Percentiles rank a stretch among this genome's conserved stretches.
phyloP scores from a whole-genome alignment of 2,113 vertebrate species.

The Xiphophorus hellerii region DNA sequence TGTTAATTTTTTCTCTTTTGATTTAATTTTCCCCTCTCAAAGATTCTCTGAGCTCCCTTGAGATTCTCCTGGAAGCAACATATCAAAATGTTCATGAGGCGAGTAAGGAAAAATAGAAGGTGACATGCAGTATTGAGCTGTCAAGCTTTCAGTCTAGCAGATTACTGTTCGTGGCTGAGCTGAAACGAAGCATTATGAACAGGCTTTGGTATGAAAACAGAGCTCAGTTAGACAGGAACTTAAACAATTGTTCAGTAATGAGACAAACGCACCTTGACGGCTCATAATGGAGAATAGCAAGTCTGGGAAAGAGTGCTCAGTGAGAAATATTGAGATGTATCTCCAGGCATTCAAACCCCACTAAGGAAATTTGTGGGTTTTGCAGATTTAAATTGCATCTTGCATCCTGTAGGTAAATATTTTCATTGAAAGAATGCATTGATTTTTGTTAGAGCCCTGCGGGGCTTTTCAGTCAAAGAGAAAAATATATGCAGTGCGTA shows the following conservation, averaged over 20 bases:
- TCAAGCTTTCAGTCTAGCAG: constrained; percentile 69
- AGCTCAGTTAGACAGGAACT: constrained; percentile 68
- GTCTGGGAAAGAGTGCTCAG: constrained; percentile 49
- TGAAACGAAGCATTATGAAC: constrained; percentile 54
- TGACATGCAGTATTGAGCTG: constrained; percentile 66
- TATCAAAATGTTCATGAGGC: constrained; percentile 54
- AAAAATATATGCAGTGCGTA: neutral
- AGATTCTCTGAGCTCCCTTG: constrained; percentile 34
- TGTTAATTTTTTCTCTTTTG: constrained; percentile 44
- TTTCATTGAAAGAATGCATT: constrained; percentile 11
- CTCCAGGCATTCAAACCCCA: constrained; percentile 10
- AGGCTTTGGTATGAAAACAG: constrained; percentile 54
- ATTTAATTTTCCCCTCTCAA: constrained; percentile 42
- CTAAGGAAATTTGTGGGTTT: constrained; percentile 25
- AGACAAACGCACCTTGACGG: constrained; percentile 72
- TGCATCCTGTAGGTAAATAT: constrained; percentile 19
- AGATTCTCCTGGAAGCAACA: constrained; percentile 52
- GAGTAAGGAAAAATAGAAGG: constrained; percentile 54
- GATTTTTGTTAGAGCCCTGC: neutral
- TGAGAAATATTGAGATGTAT: constrained; percentile 61
- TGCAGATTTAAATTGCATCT: constrained; percentile 28
- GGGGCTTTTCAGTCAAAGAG: constrained; percentile 17
- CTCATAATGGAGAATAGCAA: constrained; percentile 60
- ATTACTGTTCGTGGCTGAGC: constrained; percentile 56
- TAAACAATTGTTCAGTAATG: constrained; percentile 75